Percentiles rank a stretch among this genome's conserved stretches.
Evolutionary conservation across 2,113 vertebrate species (phyloP).

Genomic region (Madoqua kirkii): DNA sequence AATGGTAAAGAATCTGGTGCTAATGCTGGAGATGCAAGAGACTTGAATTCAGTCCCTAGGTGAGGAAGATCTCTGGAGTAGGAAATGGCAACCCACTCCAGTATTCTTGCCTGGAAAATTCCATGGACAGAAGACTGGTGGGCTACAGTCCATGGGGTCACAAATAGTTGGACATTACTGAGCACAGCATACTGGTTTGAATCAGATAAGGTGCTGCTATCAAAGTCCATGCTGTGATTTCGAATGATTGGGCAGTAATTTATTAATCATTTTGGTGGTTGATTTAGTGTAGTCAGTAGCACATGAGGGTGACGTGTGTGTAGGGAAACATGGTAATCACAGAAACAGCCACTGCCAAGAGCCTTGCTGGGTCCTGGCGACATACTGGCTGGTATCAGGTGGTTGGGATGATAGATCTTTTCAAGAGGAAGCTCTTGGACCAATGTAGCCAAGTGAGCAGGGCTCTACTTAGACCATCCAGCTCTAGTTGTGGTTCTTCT

Average conservation of each 20-base stretch:
- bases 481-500: not conserved
- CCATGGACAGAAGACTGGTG: not conserved
- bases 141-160: not conserved
- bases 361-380: not conserved
- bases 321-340: not conserved
- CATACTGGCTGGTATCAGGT: not conserved
- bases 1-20: not conserved
- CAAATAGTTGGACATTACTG: not conserved
- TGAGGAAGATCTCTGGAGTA: not conserved
- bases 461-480: not conserved
- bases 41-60: not conserved
- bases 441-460: not conserved
- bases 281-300: not conserved
- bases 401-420: not conserved
- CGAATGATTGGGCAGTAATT: not conserved
- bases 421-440: not conserved
- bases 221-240: not conserved
- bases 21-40: not conserved
- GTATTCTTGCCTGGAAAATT: not conserved
- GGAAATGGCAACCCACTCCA: not conserved
- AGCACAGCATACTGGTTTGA: not conserved
- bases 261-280: conserved; percentile 8
- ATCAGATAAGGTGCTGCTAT: not conserved
- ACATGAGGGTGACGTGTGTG: not conserved
- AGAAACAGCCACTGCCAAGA: not conserved